Evolutionary conservation across 1,140 invertebrate species (phyloP).

Genomic region (Anthonomus grandis): DNA sequence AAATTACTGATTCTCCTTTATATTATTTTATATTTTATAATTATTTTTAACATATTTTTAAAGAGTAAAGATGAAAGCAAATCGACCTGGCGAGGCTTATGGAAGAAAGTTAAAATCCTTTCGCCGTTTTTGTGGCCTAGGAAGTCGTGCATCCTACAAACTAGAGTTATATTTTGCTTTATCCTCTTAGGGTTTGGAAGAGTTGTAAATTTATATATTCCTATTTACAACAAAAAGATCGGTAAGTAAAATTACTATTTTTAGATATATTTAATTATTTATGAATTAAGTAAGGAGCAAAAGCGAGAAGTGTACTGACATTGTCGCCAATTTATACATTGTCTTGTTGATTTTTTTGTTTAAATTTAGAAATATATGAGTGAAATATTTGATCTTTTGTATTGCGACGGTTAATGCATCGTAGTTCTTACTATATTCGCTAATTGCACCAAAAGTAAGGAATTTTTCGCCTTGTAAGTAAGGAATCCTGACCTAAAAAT

Average conservation of each 20-base stretch:
- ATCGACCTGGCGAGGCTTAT: slow-evolving; percentile 75
- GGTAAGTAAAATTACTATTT: slow-evolving; percentile 47
- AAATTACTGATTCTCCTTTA: neutral
- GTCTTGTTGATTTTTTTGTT: no score
- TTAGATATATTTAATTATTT: slow-evolving; percentile 15
- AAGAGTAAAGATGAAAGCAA: slow-evolving; percentile 55
- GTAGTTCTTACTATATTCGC: no score
- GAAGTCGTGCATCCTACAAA: slow-evolving; percentile 71
- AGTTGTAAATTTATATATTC: slow-evolving; percentile 89
- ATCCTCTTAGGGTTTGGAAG: slow-evolving; percentile 72
- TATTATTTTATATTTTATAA: no score
- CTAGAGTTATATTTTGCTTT: slow-evolving; percentile 82
- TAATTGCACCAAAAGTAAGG: no score
- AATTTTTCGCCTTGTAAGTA: no score
- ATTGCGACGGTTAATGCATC: no score
- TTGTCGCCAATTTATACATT: no score
- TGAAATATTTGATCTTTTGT: no score
- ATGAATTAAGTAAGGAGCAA: no score
- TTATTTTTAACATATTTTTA: slow-evolving; percentile 35
- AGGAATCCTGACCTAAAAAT: no score
- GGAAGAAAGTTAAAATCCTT: slow-evolving; percentile 75
- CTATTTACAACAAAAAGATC: slow-evolving; percentile 90
- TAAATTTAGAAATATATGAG: no score
- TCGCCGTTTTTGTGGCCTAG: slow-evolving; percentile 92
- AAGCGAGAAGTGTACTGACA: no score